A percentile compares a stretch with the other conserved stretches of the same genome.
Conservation (phyloP, 2,113 vertebrate genomes). For the Syngnathus scovelli region DNA sequence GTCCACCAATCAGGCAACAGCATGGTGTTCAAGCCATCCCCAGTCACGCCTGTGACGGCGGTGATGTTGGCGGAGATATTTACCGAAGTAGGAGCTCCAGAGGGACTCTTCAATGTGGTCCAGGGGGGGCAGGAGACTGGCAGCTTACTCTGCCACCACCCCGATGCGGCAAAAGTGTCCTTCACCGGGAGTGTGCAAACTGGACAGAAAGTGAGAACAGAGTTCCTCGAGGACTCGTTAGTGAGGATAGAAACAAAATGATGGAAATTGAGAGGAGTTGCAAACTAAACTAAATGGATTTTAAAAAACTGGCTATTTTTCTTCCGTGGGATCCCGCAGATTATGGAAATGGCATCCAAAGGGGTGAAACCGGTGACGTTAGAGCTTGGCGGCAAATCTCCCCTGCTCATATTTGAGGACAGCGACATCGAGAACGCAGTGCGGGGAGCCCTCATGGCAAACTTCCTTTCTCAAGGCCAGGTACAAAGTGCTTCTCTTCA, state of each 20-base stretch:
- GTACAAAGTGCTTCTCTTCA: constrained; percentile 54
- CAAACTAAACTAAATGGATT: not conserved
- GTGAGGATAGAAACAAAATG: not conserved
- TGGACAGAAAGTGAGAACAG: constrained; percentile 78
- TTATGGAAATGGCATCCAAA: constrained; percentile 88
- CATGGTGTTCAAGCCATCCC: constrained; percentile 95
- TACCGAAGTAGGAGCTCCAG: constrained; percentile 78
- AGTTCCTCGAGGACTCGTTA: not conserved
- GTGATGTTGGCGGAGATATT: constrained; percentile 89
- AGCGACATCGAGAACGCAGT: constrained; percentile 82
- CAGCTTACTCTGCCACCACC: constrained; percentile 84
- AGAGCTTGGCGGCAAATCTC: constrained; percentile 95
- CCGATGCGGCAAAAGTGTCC: constrained; percentile 86
- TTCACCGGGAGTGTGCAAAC: constrained; percentile 95
- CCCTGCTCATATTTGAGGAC: constrained; percentile 90
- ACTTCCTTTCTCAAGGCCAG: constrained; percentile 94
- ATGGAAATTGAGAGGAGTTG: not conserved
- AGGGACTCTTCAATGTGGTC: constrained; percentile 88
- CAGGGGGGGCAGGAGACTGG: constrained; percentile 87
- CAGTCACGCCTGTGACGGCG: constrained; percentile 82
- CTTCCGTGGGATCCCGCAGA: constrained; percentile 52
- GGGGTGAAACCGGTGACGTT: constrained; percentile 89
- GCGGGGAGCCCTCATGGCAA: constrained; percentile 91
- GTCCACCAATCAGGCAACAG: constrained; percentile 78
- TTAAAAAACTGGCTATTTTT: not conserved